These are phyloP conservation scores for Aporophyla nigra DNA, from an alignment of 2,888 invertebrate genomes.

Conservation along the genomic window DNA sequence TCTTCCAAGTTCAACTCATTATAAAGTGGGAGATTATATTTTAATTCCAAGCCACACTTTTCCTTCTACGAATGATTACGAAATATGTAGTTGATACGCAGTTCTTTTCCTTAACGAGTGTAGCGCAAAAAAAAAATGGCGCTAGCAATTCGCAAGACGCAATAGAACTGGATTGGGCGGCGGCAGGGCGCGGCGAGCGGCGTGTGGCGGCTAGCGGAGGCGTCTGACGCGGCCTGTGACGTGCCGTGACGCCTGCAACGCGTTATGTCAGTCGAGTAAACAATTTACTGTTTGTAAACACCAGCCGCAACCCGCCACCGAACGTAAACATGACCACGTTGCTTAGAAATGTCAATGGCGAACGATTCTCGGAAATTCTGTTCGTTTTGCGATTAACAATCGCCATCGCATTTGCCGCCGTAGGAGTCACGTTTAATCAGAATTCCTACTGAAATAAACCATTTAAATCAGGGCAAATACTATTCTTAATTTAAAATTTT, in stretches of 20 bases:
- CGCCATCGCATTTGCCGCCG: slow-evolving; percentile 45
- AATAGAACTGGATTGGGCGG: slow-evolving; percentile 82
- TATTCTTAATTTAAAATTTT: background rate
- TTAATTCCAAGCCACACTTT: slow-evolving; percentile 3
- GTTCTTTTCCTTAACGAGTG: slow-evolving; percentile 15
- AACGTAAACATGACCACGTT: slow-evolving; percentile 86
- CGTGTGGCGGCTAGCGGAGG: slow-evolving; percentile 71
- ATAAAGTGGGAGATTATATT: background rate
- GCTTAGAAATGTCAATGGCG: slow-evolving; percentile 83
- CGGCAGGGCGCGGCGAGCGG: slow-evolving; percentile 73
- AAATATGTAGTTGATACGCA: slow-evolving; percentile 33
- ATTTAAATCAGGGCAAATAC: slow-evolving; percentile 13
- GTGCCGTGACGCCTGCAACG: slow-evolving; percentile 77
- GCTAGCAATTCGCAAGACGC: slow-evolving; percentile 73
- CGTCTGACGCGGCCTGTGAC: slow-evolving; percentile 73
- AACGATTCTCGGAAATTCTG: slow-evolving; percentile 74
- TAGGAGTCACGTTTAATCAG: slow-evolving; percentile 47
- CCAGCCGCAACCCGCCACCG: slow-evolving; percentile 72
- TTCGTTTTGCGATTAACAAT: slow-evolving; percentile 70
- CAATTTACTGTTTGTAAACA: slow-evolving; percentile 89
- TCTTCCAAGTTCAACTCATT: background rate
- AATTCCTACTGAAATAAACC: slow-evolving; percentile 42
- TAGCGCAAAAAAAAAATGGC: slow-evolving; percentile 37
- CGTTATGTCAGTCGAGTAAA: slow-evolving; percentile 84
- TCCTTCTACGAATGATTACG: slow-evolving; percentile 12